Conservation (phyloP, 2,113 vertebrate species). For the Oostethus manadensis region DNA sequence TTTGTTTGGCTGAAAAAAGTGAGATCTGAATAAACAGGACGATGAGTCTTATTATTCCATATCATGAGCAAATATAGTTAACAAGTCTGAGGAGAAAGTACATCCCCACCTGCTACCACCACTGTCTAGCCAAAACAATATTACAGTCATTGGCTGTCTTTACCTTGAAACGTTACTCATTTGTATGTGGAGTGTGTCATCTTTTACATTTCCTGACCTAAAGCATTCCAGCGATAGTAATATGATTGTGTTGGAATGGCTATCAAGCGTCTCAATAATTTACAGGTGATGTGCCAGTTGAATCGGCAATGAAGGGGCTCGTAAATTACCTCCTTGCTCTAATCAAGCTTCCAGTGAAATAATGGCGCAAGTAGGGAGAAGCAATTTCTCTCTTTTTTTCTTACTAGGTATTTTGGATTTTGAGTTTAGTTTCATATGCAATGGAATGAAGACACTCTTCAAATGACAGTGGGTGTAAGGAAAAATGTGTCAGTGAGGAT, state of each 20-base stretch:
- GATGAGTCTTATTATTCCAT: conserved; percentile 31
- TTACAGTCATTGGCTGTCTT: conserved; percentile 43
- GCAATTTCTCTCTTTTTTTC: conserved; percentile 14
- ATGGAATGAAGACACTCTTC: conserved; percentile 47
- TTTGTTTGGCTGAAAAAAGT: conserved; percentile 29
- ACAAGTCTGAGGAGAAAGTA: conserved; percentile 21
- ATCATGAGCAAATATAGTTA: conserved; percentile 45
- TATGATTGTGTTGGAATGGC: conserved; percentile 72
- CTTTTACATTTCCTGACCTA: conserved; percentile 47
- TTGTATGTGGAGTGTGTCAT: conserved; percentile 38
- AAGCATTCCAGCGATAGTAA: conserved; percentile 49
- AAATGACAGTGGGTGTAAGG: conserved; percentile 63
- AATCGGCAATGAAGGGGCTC: conserved; percentile 69
- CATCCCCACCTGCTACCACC: conserved; percentile 19
- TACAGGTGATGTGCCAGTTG: conserved; percentile 73
- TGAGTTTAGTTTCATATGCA: conserved; percentile 39
- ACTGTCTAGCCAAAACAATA: conserved; percentile 3
- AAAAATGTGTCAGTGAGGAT: conserved; percentile 55
- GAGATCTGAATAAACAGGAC: conserved; percentile 41
- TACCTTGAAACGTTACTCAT: conserved; percentile 35
- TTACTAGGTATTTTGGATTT: conserved; percentile 30
- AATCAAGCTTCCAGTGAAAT: conserved; percentile 69
- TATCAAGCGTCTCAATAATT: conserved; percentile 76
- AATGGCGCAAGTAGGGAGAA: conserved; percentile 59
- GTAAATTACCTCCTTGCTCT: conserved; percentile 69